phyloP scores from a whole-genome alignment of 2,888 invertebrate genomes.

The Cordilura impudica region DNA sequence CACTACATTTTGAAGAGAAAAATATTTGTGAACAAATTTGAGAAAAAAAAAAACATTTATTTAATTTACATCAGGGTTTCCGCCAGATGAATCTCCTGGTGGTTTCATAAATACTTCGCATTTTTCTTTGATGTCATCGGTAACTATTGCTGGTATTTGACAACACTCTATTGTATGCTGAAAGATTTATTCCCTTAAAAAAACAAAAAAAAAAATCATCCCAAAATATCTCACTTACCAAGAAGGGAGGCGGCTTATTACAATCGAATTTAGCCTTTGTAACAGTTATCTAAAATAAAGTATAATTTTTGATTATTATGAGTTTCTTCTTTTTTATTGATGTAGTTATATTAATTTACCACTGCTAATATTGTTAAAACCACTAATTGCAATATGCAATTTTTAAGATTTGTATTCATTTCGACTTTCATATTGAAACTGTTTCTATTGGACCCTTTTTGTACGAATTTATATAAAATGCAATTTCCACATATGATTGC shows the following conservation, averaged over 20 bases:
- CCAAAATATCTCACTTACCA: slow-evolving; percentile 22
- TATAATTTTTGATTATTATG: too few species aligned
- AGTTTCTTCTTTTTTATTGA: neutral
- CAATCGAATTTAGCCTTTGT: slow-evolving; percentile 41
- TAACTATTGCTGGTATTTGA: slow-evolving; percentile 19
- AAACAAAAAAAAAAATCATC: too few species aligned
- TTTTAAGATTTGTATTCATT: slow-evolving; percentile 2
- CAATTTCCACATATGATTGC: neutral
- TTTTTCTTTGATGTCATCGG: slow-evolving; percentile 26
- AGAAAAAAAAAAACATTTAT: neutral
- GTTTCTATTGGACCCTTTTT: slow-evolving; percentile 1
- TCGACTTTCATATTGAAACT: slow-evolving; percentile 11
- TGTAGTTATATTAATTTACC: slow-evolving; percentile 40
- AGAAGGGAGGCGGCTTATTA: neutral
- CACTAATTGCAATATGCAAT: neutral
- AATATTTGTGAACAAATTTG: neutral
- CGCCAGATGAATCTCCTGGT: neutral
- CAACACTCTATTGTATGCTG: slow-evolving; percentile 35
- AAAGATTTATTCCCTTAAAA: neutral
- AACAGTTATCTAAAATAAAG: slow-evolving; percentile 2
- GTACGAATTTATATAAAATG: neutral
- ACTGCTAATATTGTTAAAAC: neutral
- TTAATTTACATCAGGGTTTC: slow-evolving; percentile 11
- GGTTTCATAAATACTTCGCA: slow-evolving; percentile 2
- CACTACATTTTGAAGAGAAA: slow-evolving; percentile 31